Conservation (phyloP, 2,888 invertebrate genomes). For the Pyrrhia umbra region DNA sequence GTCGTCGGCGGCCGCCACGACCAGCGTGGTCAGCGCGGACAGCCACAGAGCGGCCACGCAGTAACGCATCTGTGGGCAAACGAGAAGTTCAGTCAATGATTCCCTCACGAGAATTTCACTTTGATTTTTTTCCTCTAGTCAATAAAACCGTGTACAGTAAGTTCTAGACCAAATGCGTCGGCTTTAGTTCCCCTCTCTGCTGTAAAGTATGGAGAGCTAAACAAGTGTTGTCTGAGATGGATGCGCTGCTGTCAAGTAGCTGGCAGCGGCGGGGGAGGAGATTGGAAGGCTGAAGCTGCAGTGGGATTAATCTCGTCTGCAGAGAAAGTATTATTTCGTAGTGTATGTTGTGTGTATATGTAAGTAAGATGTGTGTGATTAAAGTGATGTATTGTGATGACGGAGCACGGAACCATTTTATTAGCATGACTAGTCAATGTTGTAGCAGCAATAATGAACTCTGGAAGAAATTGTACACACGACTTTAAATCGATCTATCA, state of each 20-base stretch:
- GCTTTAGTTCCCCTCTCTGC: not conserved
- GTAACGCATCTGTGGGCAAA: constrained; percentile 81
- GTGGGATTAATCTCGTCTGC: not conserved
- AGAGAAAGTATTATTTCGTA: not conserved
- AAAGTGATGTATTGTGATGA: not conserved
- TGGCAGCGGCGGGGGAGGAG: not conserved
- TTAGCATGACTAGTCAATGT: not conserved
- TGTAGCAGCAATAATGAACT: not conserved
- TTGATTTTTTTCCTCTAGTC: no score
- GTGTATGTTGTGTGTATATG: not conserved
- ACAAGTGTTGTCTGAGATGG: constrained; percentile 12
- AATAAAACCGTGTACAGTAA: no score
- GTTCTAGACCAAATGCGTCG: not conserved
- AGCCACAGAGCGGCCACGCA: constrained; percentile 84
- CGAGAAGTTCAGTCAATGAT: no score
- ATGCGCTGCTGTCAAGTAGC: constrained; percentile 10
- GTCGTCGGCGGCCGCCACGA: constrained; percentile 77
- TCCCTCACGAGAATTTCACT: no score
- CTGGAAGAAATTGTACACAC: not conserved
- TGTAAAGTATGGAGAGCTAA: not conserved
- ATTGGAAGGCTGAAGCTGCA: not conserved
- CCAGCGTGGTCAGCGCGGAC: constrained; percentile 81
- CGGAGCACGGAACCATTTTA: not conserved
- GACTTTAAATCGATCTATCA: constrained; percentile 15
- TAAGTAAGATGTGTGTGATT: no score